A percentile compares a stretch with the other conserved stretches of the same genome.
phyloP scores from a whole-genome alignment of 2,888 invertebrate genomes.

The Caenorhabditis sp. region DNA sequence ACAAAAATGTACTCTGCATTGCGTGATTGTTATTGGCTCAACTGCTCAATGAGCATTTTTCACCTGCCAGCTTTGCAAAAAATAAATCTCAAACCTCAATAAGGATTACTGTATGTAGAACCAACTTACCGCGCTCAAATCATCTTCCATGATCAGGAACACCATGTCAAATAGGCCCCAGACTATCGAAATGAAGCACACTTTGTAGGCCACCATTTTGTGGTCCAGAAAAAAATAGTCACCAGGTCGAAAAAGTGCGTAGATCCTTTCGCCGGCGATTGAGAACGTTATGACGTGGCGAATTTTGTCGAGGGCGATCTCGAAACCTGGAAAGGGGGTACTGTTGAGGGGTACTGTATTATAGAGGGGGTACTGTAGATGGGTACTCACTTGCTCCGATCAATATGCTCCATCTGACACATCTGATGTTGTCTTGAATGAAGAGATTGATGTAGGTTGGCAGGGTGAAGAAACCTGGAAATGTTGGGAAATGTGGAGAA shows the following conservation, averaged over 20 bases:
- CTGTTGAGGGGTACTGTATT: no score
- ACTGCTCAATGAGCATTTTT: no score
- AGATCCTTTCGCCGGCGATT: conserved; percentile 49
- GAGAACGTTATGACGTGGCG: conserved; percentile 46
- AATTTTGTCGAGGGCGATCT: conserved; percentile 51
- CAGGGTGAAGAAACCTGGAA: conserved; percentile 53
- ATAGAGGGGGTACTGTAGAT: not conserved
- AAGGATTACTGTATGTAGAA: no score
- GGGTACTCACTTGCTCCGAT: conserved; percentile 43
- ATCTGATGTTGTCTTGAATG: conserved; percentile 39
- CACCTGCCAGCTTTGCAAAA: no score
- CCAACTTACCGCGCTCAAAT: conserved; percentile 34
- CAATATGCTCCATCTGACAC: conserved; percentile 47
- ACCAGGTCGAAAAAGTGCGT: conserved; percentile 44
- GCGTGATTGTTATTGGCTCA: no score
- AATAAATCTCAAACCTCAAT: no score
- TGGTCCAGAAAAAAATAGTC: conserved; percentile 50
- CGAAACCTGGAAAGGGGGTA: conserved; percentile 42
- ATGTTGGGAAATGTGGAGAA: not conserved
- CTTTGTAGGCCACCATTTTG: conserved; percentile 39
- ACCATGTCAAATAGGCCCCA: conserved; percentile 46
- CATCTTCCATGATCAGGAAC: conserved; percentile 47
- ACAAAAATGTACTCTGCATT: no score
- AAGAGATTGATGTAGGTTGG: conserved; percentile 52
- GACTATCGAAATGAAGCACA: conserved; percentile 34